Base-by-base conservation (phyloP, 2,888 invertebrate genomes). In the Parochlus steinenii region DNA sequence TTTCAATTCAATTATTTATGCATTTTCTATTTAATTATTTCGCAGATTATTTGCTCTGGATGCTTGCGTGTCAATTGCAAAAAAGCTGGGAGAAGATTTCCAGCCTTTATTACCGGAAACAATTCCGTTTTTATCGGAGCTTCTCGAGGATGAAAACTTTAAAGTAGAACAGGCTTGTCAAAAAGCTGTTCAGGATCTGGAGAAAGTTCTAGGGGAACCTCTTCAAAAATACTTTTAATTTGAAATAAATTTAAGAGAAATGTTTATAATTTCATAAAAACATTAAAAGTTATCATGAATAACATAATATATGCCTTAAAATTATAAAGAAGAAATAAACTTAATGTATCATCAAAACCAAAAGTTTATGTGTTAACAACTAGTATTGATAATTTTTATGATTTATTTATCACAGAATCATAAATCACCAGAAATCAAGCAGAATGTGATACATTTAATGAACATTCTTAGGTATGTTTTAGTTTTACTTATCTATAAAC, bases 91-190 rank as follows among this genome's bases (percentile, higher is more conserved):
- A 3, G 85, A 86, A 53, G 85, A 85, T 50, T 93, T 87, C 61
- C 65, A 87, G 46, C 75, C 86, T 0, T 64, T 93, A 2, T 56
- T 93, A 32, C 89, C 93, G 1, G 93, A 95, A 53, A 87, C 89
- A 4, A 80, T 93, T 41, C 92, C 92, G 0, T 92, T 92, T 65
- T 63, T 95, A 22, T 86, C 90, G 0, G 93, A 95, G 53, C 63
- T 95, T 11, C 65, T 93, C 45, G 93, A 93, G 64, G 92, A 87
- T 50, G 85, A 85, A 43, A 79, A 82, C 43, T 74, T 78, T 42
- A 67, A 64, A 20, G 87, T 90, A 22, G 90, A 90, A 52, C 66
- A 71, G 26, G 69, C 71, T 27, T 82, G 85, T 3, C 80, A 82
- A 47, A 71, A 69, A 42, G 78, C 85, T 3, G 74, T 93, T 4